Conservation (phyloP, 2,888 invertebrate genomes). For the Nasonia oneida region DNA sequence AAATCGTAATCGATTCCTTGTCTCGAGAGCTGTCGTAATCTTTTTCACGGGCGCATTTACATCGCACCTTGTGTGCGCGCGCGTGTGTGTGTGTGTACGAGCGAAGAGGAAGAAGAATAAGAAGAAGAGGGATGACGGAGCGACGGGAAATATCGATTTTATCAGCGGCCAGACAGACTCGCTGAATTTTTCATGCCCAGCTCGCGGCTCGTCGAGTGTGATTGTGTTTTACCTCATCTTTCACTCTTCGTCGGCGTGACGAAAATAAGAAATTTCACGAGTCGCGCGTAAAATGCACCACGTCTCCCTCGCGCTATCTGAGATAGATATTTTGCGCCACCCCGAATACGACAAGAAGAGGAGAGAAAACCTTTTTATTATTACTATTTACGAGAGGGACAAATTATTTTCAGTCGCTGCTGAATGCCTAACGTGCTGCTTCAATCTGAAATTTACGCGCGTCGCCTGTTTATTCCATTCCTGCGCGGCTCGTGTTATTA, state of each 20-base stretch:
- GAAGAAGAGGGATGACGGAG: not conserved
- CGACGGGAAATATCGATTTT: constrained; percentile 47
- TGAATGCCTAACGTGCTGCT: not conserved
- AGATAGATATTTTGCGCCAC: not conserved
- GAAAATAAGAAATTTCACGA: constrained; percentile 50
- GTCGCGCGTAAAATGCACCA: not conserved
- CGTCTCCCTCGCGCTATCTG: not conserved
- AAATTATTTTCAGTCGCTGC: not conserved
- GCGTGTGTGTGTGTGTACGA: too few relatives aligned
- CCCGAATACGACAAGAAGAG: too few relatives aligned
- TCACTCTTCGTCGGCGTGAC: constrained; percentile 25
- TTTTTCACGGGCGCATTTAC: not conserved
- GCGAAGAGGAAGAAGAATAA: not conserved
- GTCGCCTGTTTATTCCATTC: not conserved
- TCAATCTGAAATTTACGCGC: constrained; percentile 8
- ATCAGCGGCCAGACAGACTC: not conserved
- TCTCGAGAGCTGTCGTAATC: not conserved
- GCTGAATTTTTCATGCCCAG: constrained; percentile 56
- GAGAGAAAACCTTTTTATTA: not conserved
- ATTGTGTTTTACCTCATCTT: constrained; percentile 45
- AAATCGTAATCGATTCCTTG: not conserved
- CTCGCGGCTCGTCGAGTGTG: constrained; percentile 9
- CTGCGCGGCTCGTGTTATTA: not conserved
- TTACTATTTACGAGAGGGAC: constrained; percentile 17
- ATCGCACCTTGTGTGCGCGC: not conserved